These are phyloP conservation scores for Meriones unguiculatus DNA, from an alignment of 2,113 vertebrate species.

Conservation along the genomic window DNA sequence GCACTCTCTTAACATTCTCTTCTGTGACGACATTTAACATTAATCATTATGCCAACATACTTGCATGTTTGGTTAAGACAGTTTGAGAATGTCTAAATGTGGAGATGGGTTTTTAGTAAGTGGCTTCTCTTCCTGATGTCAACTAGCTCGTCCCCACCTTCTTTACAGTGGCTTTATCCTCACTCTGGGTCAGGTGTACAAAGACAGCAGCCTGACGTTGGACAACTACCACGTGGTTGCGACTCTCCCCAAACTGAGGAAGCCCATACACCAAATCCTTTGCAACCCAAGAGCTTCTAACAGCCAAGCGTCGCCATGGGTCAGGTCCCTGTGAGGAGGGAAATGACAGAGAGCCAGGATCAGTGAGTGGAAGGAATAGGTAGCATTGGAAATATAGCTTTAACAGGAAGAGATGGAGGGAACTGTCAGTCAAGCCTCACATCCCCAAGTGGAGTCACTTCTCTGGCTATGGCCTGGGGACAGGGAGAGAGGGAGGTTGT, in stretches of 20 bases:
- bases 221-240: background rate
- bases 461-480: background rate
- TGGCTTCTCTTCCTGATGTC: background rate
- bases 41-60: background rate
- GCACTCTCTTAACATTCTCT: background rate
- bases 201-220: background rate
- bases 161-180: background rate
- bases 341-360: background rate
- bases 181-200: background rate
- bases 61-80: background rate
- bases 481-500: too few species aligned
- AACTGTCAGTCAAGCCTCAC: background rate
- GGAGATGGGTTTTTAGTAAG: background rate
- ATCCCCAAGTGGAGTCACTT: background rate
- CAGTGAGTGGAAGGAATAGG: background rate
- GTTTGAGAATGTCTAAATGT: constrained; percentile 10
- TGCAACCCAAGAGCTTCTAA: background rate
- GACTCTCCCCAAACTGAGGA: background rate
- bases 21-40: background rate
- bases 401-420: background rate
- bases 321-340: background rate
- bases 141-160: background rate
- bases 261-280: background rate
- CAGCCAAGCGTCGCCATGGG: background rate
- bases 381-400: background rate